Evolutionary conservation across 2,113 vertebrate genomes (phyloP).

Genomic region (Gavialis gangeticus): DNA sequence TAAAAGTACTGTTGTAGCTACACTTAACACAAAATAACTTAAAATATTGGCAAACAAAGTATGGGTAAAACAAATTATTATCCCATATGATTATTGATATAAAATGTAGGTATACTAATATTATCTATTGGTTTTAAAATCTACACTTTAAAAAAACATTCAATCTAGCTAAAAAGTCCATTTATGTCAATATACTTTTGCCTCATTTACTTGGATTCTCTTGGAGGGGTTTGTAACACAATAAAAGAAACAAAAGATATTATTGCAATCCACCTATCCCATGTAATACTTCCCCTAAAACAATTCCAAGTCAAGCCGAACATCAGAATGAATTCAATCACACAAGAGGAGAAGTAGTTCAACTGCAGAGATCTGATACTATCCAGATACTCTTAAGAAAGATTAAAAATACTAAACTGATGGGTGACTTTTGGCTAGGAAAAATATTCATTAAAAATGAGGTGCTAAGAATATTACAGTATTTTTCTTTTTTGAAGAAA

Average conservation of each 20-base stretch:
- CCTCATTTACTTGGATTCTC: neutral
- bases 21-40: conserved; percentile 36
- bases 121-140: neutral
- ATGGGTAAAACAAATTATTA: conserved; percentile 5
- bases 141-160: neutral
- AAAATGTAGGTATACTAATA: neutral
- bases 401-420: conserved; percentile 6
- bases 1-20: conserved; percentile 57
- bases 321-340: conserved; percentile 48
- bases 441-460: neutral
- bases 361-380: conserved; percentile 36
- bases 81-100: neutral
- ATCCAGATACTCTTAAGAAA: conserved; percentile 25
- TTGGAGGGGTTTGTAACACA: conserved; percentile 13
- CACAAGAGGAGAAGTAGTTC: conserved; percentile 25
- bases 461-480: conserved; percentile 9
- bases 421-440: conserved; percentile 1
- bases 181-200: conserved; percentile 20
- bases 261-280: conserved; percentile 56
- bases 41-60: conserved; percentile 10
- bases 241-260: conserved; percentile 13
- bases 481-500: neutral
- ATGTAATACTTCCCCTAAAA: conserved; percentile 27
- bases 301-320: conserved; percentile 11
- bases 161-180: neutral